Conservation (phyloP, 1,140 invertebrate species). For the Steinernema feltiae region DNA sequence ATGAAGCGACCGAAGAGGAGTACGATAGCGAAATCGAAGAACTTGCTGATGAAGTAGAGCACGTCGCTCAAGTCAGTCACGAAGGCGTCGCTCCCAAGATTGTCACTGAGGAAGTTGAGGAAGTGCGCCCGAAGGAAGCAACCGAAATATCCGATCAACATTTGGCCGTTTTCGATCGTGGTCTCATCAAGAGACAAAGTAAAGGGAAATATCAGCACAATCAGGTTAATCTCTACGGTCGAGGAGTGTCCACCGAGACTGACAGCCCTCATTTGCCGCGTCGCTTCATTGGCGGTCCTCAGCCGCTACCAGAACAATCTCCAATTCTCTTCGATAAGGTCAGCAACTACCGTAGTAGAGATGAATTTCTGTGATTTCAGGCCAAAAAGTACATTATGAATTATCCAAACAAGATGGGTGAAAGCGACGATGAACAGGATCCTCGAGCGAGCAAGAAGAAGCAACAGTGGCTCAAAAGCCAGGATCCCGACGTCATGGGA, state of each 20-base stretch:
- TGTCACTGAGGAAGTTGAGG: constrained; percentile 33
- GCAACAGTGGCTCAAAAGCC: constrained; percentile 44
- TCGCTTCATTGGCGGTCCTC: constrained; percentile 50
- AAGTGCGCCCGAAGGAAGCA: constrained; percentile 16
- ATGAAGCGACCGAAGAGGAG: constrained; percentile 51
- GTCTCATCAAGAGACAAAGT: constrained; percentile 53
- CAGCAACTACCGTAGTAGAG: too few species aligned
- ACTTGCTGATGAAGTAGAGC: constrained; percentile 53
- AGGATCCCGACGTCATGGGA: constrained; percentile 40
- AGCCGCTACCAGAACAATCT: constrained; percentile 49
- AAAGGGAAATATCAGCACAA: constrained; percentile 57
- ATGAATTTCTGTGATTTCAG: constrained; percentile 33
- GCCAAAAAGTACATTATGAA: constrained; percentile 52
- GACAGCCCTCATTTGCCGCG: constrained; percentile 45
- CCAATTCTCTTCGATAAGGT: constrained; percentile 56
- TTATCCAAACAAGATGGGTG: constrained; percentile 45
- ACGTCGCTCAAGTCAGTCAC: constrained; percentile 27
- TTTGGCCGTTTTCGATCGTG: constrained; percentile 49
- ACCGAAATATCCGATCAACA: constrained; percentile 34
- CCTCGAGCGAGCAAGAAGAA: constrained; percentile 21
- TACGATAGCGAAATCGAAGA: constrained; percentile 56
- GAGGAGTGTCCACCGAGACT: constrained; percentile 54
- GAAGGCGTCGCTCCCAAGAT: constrained; percentile 42
- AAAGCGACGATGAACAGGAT: constrained; percentile 37
- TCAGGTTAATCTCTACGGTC: constrained; percentile 49